Conservation (phyloP, 2,113 vertebrate genomes). For the Lichenostomus cassidix region DNA sequence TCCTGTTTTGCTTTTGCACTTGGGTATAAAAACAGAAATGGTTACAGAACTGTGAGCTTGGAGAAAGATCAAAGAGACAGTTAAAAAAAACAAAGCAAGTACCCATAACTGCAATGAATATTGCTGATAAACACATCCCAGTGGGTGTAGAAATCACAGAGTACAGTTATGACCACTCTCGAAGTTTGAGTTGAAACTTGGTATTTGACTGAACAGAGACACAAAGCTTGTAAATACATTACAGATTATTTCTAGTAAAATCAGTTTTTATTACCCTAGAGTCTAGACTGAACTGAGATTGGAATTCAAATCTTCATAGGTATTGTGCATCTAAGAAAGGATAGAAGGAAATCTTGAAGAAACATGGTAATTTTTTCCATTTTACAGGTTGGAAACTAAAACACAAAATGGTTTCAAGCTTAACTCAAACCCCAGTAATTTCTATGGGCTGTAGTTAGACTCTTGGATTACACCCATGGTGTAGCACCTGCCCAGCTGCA, state of each 20-base stretch:
- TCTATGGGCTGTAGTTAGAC: not conserved
- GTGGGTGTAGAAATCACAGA: not conserved
- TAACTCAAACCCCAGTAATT: not conserved
- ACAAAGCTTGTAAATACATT: slow-evolving; percentile 4
- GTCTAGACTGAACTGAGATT: not conserved
- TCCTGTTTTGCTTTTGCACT: slow-evolving; percentile 27
- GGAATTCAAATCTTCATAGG: not conserved
- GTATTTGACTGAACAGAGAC: not conserved
- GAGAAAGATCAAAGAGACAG: not conserved
- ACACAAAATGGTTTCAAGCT: not conserved
- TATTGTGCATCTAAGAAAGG: not conserved
- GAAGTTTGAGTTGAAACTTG: not conserved
- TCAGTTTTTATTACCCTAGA: not conserved
- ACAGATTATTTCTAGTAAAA: not conserved
- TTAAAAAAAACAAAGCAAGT: not conserved
- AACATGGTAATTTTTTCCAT: slow-evolving; percentile 8
- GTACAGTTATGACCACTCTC: not conserved
- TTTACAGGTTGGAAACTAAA: slow-evolving; percentile 21
- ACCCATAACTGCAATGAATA: not conserved
- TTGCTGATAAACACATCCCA: not conserved
- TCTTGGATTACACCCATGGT: not conserved
- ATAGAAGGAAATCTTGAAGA: not conserved
- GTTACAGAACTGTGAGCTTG: not conserved
- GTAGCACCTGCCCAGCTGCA: not conserved
- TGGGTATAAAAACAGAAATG: slow-evolving; percentile 18